Evolutionary conservation across 2,797 vertebrate species (phyloP).

Genomic region (Hipposideros larvatus): DNA sequence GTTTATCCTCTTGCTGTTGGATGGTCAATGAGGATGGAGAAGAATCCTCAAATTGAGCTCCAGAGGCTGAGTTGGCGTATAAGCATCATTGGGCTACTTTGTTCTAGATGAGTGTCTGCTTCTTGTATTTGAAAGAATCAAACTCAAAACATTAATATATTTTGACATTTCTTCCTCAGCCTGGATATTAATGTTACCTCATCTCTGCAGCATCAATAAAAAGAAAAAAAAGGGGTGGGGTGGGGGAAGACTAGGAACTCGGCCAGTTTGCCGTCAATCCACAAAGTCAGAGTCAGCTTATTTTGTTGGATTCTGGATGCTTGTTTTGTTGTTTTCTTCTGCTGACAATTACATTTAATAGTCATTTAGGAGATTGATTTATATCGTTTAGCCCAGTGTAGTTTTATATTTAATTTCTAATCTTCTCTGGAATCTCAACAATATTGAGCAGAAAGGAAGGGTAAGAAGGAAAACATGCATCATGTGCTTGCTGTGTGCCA

Average conservation of each 20-base stretch:
- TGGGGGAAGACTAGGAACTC: not conserved
- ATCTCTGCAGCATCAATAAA: not conserved
- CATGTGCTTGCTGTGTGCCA: not conserved
- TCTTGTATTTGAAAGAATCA: not conserved
- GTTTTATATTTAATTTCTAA: slow-evolving; percentile 50
- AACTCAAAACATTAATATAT: not conserved
- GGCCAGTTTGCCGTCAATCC: slow-evolving; percentile 45
- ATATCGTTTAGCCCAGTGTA: not conserved
- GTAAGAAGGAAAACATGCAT: not conserved
- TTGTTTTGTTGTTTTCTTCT: slow-evolving; percentile 65
- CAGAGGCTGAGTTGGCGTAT: not conserved
- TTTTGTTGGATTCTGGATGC: slow-evolving; percentile 46
- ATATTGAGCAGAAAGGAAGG: not conserved
- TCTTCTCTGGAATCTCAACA: slow-evolving; percentile 28
- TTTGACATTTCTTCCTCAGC: not conserved
- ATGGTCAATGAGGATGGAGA: not conserved
- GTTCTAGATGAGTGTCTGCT: not conserved
- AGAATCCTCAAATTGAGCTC: not conserved
- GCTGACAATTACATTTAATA: slow-evolving; percentile 67
- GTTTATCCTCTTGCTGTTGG: not conserved
- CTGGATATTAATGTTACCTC: not conserved
- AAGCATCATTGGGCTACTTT: not conserved
- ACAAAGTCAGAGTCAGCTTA: slow-evolving; percentile 41
- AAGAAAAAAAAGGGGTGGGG: not conserved
- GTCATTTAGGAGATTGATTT: slow-evolving; percentile 48